Evolutionary conservation across 2,888 invertebrate genomes (phyloP), one percentile per base, ranked within the genome.

Genomic region (Drosophila prolongata): DNA sequence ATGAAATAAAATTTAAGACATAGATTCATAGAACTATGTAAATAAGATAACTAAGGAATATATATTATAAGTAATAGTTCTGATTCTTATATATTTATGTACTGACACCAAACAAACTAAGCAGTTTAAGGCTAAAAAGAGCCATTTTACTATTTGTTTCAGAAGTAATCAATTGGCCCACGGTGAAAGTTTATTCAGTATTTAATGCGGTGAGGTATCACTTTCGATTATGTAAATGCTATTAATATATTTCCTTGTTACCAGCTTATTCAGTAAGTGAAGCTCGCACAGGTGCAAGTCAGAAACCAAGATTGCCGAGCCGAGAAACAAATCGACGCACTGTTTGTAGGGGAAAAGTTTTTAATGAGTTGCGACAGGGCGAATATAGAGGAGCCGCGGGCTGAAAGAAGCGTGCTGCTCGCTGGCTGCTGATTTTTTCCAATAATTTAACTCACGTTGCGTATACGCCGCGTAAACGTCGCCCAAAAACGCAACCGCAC

Each of bases 361-460:
- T 83, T 87, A 83, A 87, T 83, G 82, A 87, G 82, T 84, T 87
- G 74, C 56, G 77, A 66, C 57, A 53, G 55, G 57, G 70, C 66
- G 11, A 49, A 53, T 27, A 10, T 54, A 40, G 47, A 38, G 27
- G 44, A 38, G 49, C 44, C 59, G 46, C 30, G 16, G 64, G 38
- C 24, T 13, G 16, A 27, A 16, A 43, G 35, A n/a, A 49, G 42
- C 38, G 13, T 34, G 35, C 13, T 38, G 24, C 14, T 24, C 11
- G 43, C 43, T 43, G 56, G 35, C 34, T 52, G 53, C 49, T 64
- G 60, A 65, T 70, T 71, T 64, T 68, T 47, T 50, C 62, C 69
- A 77, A 81, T 84, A 83, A 79, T 81, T 81, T 81, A 87, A 70
- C 87, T 73, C 73, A 67, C 85, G 75, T 84, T 78, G 67, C 76